A percentile compares a stretch with the other conserved stretches of the same genome.
phyloP scores from a whole-genome alignment of 2,797 vertebrate species.

The Stomatorhinus walkeri region DNA sequence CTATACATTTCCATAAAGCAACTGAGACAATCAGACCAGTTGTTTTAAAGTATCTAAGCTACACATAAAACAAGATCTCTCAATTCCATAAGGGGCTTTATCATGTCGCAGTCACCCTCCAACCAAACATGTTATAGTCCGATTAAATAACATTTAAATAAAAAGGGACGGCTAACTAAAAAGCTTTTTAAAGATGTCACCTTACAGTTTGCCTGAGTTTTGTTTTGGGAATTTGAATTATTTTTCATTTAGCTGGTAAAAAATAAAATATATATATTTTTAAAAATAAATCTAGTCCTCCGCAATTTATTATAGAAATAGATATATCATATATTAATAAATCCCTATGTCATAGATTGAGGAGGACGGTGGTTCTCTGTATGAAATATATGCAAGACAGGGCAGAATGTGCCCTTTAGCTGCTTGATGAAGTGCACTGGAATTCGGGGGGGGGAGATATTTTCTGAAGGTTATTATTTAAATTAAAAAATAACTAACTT shows the following conservation, averaged over 20 bases:
- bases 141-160: slow-evolving; percentile 11
- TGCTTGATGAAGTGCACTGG: slow-evolving; percentile 32
- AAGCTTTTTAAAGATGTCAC: slow-evolving; percentile 38
- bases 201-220: slow-evolving; percentile 45
- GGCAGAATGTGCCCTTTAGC: slow-evolving; percentile 29
- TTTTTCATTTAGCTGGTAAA: slow-evolving; percentile 30
- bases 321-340: slow-evolving; percentile 32
- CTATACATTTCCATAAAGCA: background rate
- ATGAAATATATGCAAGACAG: slow-evolving; percentile 36
- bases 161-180: slow-evolving; percentile 26
- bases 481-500: slow-evolving; percentile 20
- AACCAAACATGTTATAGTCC: slow-evolving; percentile 19
- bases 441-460: slow-evolving; percentile 9
- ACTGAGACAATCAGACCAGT: background rate
- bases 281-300: slow-evolving; percentile 34
- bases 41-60: background rate
- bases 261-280: slow-evolving; percentile 42
- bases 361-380: slow-evolving; percentile 10
- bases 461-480: slow-evolving; percentile 23
- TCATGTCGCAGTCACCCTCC: slow-evolving; percentile 21
- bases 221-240: slow-evolving; percentile 25
- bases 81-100: slow-evolving; percentile 32
- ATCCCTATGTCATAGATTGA: slow-evolving; percentile 21
- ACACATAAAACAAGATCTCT: background rate
- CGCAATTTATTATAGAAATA: slow-evolving; percentile 35